Percentiles rank a stretch among this genome's conserved stretches.
phyloP scores from a whole-genome alignment of 2,797 vertebrate species.

The Chloroceryle amazona region DNA sequence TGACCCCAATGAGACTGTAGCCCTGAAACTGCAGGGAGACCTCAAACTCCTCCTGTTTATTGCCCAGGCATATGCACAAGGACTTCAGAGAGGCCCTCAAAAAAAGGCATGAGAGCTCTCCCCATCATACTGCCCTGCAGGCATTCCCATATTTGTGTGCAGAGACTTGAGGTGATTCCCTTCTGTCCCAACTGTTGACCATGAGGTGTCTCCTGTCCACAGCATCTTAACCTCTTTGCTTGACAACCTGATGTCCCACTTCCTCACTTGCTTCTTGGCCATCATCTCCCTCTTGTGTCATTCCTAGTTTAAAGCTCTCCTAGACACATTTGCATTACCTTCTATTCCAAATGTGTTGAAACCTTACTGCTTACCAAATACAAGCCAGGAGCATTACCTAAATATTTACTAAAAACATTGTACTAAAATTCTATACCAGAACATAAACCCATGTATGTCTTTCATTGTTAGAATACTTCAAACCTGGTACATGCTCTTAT shows the following conservation, averaged over 20 bases:
- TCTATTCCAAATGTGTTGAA: neutral
- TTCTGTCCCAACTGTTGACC: neutral
- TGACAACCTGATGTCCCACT: neutral
- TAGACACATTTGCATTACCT: neutral
- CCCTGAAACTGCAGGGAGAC: neutral
- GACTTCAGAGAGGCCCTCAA: neutral
- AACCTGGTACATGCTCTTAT: neutral
- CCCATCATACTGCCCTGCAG: accelerated
- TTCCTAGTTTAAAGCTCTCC: neutral
- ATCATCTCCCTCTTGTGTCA: neutral
- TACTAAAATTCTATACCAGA: neutral
- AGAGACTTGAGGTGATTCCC: neutral
- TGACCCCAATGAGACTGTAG: accelerated
- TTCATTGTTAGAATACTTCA: neutral
- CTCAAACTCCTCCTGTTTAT: neutral
- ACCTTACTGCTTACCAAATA: neutral
- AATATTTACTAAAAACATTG: neutral
- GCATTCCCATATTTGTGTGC: neutral
- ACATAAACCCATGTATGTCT: neutral
- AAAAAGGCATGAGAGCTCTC: neutral
- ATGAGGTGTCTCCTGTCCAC: neutral
- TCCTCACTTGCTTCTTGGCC: neutral
- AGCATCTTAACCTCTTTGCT: neutral
- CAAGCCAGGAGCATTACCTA: neutral
- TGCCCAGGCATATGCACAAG: neutral